Percentiles rank a stretch among this genome's conserved stretches.
These are phyloP conservation scores for Pagrus major DNA, from an alignment of 2,113 vertebrate genomes.

Conservation along the genomic window DNA sequence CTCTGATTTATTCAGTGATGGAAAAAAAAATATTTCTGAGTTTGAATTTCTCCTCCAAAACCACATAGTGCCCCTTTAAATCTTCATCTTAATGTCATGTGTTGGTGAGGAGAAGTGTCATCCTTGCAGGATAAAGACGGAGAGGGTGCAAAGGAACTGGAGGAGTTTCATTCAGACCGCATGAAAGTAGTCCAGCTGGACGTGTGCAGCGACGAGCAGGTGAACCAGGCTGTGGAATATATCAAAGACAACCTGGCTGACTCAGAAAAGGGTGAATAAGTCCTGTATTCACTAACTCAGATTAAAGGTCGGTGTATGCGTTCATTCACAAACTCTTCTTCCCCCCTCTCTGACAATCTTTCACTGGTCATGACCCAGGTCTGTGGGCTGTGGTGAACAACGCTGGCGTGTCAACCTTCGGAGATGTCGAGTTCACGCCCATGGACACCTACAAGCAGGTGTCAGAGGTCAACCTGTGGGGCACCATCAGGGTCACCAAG, in stretches of 20 bases:
- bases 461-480: slow-evolving; percentile 90
- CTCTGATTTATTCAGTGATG: too few species aligned
- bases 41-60: too few species aligned
- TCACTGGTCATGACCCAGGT: slow-evolving; percentile 75
- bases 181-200: slow-evolving; percentile 91
- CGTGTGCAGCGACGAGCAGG: slow-evolving; percentile 89
- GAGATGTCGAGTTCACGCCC: slow-evolving; percentile 91
- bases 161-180: slow-evolving; percentile 83
- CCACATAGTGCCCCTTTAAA: too few species aligned
- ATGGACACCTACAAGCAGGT: slow-evolving; percentile 88
- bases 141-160: slow-evolving; percentile 83
- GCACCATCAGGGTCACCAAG: slow-evolving; percentile 91
- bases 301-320: background rate
- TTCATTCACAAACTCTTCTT: background rate
- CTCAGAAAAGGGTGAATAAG: slow-evolving; percentile 76
- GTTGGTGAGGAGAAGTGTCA: background rate
- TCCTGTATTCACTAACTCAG: background rate
- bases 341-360: background rate
- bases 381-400: slow-evolving; percentile 94
- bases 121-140: slow-evolving; percentile 82
- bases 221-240: slow-evolving; percentile 81
- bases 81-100: background rate
- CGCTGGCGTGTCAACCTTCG: slow-evolving; percentile 86
- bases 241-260: slow-evolving; percentile 83
- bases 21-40: too few species aligned